A percentile compares a stretch with the other conserved stretches of the same genome.
phyloP scores from a whole-genome alignment of 2,113 vertebrate species.

The Microtus pennsylvanicus region DNA sequence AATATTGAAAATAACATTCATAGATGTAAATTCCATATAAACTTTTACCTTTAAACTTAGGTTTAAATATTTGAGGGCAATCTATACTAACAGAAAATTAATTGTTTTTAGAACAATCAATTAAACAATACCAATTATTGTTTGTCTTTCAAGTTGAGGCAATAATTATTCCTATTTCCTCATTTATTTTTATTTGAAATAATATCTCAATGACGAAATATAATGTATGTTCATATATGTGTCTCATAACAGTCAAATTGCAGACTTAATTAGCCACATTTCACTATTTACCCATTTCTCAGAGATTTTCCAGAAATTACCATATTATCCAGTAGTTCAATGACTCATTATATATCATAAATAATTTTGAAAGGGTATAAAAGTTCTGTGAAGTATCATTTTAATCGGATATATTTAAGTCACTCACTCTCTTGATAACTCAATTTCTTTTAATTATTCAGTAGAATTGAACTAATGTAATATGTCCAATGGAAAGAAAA shows the following conservation, averaged over 20 bases:
- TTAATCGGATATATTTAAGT: not conserved
- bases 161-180: not conserved
- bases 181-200: constrained; percentile 16
- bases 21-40: not conserved
- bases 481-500: constrained; percentile 26
- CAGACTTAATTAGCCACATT: not conserved
- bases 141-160: not conserved
- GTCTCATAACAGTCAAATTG: not conserved
- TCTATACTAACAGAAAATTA: not conserved
- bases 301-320: not conserved
- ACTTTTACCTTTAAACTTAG: not conserved
- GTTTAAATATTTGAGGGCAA: not conserved
- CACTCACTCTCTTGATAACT: not conserved
- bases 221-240: not conserved
- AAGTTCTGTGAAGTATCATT: not conserved
- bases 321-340: not conserved
- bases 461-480: not conserved
- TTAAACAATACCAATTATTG: not conserved
- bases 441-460: constrained; percentile 52
- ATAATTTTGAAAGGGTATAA: not conserved
- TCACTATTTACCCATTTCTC: not conserved
- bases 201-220: not conserved
- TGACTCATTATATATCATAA: not conserved
- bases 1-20: not conserved
- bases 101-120: not conserved